Evolutionary conservation across 92 coral and sea anemone species (phyloP).

Genomic region (Palythoa caribaeorum): DNA sequence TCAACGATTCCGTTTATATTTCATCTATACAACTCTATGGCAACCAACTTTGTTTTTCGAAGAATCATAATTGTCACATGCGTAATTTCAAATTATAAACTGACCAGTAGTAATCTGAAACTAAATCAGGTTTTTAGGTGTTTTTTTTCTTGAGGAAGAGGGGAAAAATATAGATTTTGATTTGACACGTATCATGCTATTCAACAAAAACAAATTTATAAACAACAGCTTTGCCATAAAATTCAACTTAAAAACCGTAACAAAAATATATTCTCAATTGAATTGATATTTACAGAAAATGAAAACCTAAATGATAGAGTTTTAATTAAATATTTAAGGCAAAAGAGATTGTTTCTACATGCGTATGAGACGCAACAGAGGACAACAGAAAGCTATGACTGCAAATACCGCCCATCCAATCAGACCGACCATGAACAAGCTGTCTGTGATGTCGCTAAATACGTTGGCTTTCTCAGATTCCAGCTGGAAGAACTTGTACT

Average conservation of each 20-base stretch:
- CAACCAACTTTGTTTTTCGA: not conserved
- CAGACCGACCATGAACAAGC: conserved; percentile 81
- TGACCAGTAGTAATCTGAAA: not conserved
- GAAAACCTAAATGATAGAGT: not conserved
- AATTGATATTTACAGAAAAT: not conserved
- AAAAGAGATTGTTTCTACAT: conserved; percentile 15
- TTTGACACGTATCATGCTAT: not conserved
- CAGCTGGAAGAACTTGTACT: conserved; percentile 78
- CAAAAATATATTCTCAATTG: not conserved
- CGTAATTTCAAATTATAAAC: not conserved
- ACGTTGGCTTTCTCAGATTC: conserved; percentile 67
- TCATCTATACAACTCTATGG: not conserved
- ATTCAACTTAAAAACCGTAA: not conserved
- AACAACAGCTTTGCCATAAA: not conserved
- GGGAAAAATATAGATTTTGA: not conserved
- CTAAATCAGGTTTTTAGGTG: not conserved
- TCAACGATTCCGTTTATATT: not conserved
- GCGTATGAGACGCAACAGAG: conserved; percentile 72
- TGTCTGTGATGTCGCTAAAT: conserved; percentile 80
- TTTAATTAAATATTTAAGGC: too few species aligned
- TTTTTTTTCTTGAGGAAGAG: not conserved
- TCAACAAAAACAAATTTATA: not conserved
- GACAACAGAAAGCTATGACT: conserved; percentile 80
- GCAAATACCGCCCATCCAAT: conserved; percentile 82
- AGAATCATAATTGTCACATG: not conserved